Evolutionary conservation across 2,113 vertebrate genomes (phyloP).

Genomic region (Tretioscincus oriximinensis): DNA sequence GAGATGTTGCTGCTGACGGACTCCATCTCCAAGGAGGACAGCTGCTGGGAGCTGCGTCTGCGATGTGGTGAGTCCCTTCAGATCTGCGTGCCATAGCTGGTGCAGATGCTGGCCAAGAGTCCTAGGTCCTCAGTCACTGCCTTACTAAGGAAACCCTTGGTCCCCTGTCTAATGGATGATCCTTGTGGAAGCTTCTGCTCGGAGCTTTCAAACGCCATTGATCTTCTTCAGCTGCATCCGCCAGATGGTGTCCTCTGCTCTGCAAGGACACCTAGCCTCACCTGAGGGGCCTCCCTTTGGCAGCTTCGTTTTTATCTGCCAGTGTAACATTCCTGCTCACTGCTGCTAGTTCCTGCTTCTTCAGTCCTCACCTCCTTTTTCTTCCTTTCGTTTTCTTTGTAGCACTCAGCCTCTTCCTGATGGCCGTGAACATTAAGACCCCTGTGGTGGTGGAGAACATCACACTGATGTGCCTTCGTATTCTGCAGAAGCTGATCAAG

Average conservation of each 20-base stretch:
- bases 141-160: no score
- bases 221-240: no score
- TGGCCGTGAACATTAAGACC: slow-evolving; percentile 98
- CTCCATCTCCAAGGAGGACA: slow-evolving; percentile 96
- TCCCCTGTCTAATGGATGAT: no score
- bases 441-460: slow-evolving; percentile 99
- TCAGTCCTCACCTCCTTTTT: rapidly evolving
- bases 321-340: not conserved
- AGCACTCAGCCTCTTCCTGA: slow-evolving; percentile 96
- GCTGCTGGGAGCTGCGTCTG: slow-evolving; percentile 95
- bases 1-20: slow-evolving; percentile 97
- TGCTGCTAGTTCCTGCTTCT: rapidly evolving
- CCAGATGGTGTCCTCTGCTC: no score
- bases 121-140: no score
- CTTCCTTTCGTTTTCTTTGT: not conserved
- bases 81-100: not conserved
- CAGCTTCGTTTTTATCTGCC: no score
- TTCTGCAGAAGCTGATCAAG: slow-evolving; percentile 96
- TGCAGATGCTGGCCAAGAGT: no score
- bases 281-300: no score
- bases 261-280: no score
- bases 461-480: slow-evolving; percentile 97
- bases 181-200: no score
- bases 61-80: slow-evolving; percentile 87
- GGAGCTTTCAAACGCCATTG: no score